Conservation (phyloP, 1,140 invertebrate species). For the Argopecten irradians region DNA sequence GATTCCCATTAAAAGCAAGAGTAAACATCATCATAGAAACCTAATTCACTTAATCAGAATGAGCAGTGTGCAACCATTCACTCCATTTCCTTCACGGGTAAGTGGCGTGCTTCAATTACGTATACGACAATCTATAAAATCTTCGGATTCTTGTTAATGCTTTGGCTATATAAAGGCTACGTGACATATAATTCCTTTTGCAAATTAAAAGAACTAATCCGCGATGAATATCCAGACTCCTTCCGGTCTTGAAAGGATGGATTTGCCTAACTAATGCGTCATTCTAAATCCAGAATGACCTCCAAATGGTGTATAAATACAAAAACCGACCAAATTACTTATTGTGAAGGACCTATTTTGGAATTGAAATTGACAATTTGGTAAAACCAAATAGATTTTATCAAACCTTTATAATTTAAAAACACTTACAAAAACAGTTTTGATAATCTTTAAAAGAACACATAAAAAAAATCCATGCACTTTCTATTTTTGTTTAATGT, state of each 20-base stretch:
- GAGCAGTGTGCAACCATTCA: not conserved
- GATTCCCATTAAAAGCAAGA: no score
- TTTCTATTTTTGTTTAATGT: no score
- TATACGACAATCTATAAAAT: not conserved
- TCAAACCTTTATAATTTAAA: no score
- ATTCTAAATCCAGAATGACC: not conserved
- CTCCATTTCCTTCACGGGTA: not conserved
- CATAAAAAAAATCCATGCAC: no score
- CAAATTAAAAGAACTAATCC: not conserved
- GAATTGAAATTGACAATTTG: no score
- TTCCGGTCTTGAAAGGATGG: not conserved
- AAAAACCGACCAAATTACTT: no score
- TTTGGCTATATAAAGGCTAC: not conserved
- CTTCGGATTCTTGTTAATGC: not conserved
- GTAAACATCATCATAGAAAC: no score
- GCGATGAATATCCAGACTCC: not conserved
- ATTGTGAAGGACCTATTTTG: no score
- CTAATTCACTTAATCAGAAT: not conserved
- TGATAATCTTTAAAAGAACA: no score
- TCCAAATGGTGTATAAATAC: no score
- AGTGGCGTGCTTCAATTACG: not conserved
- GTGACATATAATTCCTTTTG: not conserved
- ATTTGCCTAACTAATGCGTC: not conserved
- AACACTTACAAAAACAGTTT: no score
- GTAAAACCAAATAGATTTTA: no score